Base-by-base conservation (phyloP, 2,888 invertebrate species). In the Diaperis boleti region DNA sequence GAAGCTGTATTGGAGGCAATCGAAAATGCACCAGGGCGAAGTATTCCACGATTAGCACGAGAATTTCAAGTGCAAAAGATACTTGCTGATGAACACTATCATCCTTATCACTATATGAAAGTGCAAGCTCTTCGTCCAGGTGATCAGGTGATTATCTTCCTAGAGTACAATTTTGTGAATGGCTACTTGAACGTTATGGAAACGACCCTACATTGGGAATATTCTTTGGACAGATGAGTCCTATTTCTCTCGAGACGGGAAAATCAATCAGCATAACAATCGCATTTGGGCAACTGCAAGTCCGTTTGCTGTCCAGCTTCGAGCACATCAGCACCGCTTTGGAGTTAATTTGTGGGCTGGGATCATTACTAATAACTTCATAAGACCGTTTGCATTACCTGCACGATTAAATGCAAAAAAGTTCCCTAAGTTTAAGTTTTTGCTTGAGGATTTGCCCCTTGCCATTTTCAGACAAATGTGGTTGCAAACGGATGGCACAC, bases 161-260 rank as follows among this genome's bases (percentile, higher is more conserved):
- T 2, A 4, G 35, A 11, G 35, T 11, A 11, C 6, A 37, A 11
- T 37, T 37, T 37, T 37, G 35, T 6, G 13, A 37, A 4, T 37
- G 35, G 35, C 13, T 37, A 2, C 13, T 37, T 4, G 10, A 37
- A 2, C 35, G 13, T 11, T 2, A 11, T 11, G 11, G 6, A 11
- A 4, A 37, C 11, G 35, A 37, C 6, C 35, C 11, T 11, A 37
- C 6, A 37, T 4, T 11, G 11, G 6, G 2, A 37, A 37, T 2
- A 37, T 37, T 37, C 13, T 37, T 11, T 37, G 35, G 35, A 37
- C 35, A 11, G 35, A 37, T 37, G 35, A 37, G 13, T 4, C 35
- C 1, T 11, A 10, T 37, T 37, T 37, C 13, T 37, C 35, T 37
- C 6, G 6, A 5, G 35, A 37, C 11, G 35, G 35, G 2, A 2